Evolutionary conservation across 2,113 vertebrate species (phyloP), one percentile per base, ranked within the genome.

Genomic region (Archocentrus centrarchus): DNA sequence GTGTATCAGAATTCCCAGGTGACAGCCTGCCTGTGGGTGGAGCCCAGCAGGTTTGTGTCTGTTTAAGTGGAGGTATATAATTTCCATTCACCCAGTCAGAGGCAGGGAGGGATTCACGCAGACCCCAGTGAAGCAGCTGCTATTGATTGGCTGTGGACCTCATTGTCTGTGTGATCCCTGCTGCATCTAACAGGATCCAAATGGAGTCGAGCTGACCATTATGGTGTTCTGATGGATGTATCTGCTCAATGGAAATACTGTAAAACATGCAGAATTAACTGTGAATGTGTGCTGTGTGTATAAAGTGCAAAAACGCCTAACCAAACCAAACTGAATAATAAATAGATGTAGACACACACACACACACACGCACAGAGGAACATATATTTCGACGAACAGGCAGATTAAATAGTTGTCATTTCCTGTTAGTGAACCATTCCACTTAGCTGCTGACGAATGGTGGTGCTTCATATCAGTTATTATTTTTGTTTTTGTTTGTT

Each of bases 11-110:
- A 37, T 57, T 61, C 81, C 81, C 75, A 53, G 30, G 63, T 82
- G 77, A 22, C 53, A 11, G 53, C 61, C 63, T 84, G 57, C 75
- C 37, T 68, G 79, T 78, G 18, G 35, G 68, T 82, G 14, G 50
- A 80, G 68, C 62, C 18, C 86, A 85, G 86, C 79, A 80, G 79
- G 87, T 83, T 77, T 59, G 73, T 82, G 39, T 88, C 75, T 78
- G 62, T 77, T 64, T 53, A 1, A 61, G 59, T 75, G 59, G 32
- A 82, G 13, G 53, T 30, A 53, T 83, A 60, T 58, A 78, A 64
- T 81, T 78, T 83, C 59, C 75, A 68, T 37, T 68, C 39, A 3
- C 5, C 44, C 61, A 83, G 61, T 66, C 82, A 11, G 61, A 77
- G 60, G 37, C 73, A 77, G 47, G 70, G 6, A 41, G 14, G 37